Percentiles rank a stretch among this genome's conserved stretches.
phyloP scores from a whole-genome alignment of 2,797 vertebrate species.

The Hozukius guyotensis region DNA sequence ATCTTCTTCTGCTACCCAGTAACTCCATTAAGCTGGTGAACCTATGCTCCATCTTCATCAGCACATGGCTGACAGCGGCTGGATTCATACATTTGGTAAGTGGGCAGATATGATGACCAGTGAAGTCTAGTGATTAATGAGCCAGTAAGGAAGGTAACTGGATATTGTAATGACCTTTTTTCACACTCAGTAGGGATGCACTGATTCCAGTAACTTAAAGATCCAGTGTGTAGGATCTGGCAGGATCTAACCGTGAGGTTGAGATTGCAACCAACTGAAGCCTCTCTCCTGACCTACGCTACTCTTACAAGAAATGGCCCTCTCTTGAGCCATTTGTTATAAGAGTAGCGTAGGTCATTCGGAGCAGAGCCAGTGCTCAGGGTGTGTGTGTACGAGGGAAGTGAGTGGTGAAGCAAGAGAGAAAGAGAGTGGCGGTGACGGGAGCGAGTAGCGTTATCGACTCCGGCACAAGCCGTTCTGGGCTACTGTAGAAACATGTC shows the following conservation, averaged over 20 bases:
- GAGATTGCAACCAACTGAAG: not conserved
- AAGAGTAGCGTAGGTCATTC: no score
- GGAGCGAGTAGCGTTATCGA: no score
- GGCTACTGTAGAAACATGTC: no score
- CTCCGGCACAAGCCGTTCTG: no score
- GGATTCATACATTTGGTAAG: constrained; percentile 99
- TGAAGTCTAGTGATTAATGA: constrained; percentile 4
- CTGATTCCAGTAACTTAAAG: not conserved
- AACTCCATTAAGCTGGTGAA: constrained; percentile 94
- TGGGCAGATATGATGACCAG: constrained; percentile 38
- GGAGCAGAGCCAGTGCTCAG: no score
- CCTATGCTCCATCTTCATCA: constrained; percentile 99
- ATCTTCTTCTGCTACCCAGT: constrained; percentile 42
- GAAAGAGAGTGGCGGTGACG: no score
- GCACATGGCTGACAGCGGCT: constrained; percentile 99
- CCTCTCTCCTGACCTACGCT: no score
- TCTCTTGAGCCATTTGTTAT: no score
- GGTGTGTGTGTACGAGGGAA: no score
- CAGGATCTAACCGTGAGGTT: no score
- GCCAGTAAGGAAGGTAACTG: not conserved
- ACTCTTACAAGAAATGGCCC: no score
- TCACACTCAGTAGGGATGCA: not conserved
- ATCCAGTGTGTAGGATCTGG: not conserved
- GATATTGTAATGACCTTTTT: not conserved
- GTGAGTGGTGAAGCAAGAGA: no score